Evolutionary conservation across 1,140 invertebrate genomes (phyloP), one percentile per base, ranked within the genome.

Genomic region (Dolichoris vasculosae): DNA sequence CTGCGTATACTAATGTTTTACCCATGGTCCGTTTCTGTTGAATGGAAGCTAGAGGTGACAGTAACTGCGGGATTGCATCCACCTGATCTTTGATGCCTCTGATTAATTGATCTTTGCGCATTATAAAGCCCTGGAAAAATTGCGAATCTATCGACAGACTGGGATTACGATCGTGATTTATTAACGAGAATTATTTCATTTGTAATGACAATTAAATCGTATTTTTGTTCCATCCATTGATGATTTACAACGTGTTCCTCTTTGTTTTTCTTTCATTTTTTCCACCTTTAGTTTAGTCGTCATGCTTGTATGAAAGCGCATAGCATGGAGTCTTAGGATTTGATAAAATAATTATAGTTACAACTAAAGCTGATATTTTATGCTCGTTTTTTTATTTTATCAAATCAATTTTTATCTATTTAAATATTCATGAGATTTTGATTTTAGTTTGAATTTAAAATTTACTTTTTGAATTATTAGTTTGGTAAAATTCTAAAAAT

Each of bases 181-280:
- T 81, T 75, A 75, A 81, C 32, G 43, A 78, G 76, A 81, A 85
- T 81, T 81, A 81, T 85, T 85, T 81, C 69, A 81, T 85, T 85
- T 76, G 67, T 76, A 81, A 85, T 85, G 69, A 85, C 84, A 81
- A 85, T 81, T 85, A 85, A 67, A 71, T 6, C 20, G n/a, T 43
- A n/a, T 46, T 26, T 20, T 20, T 30, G 67, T 11, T 46, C 20
- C 30, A 17, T 17, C 9, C 59, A 0, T 67, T 30, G 63, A 84
- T 84, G 83, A 85, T 85, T 80, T 80, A 80, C 26, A 64, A 85
- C 46, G 64, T n/a, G 59, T 63, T 55, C n/a, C 30, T 67, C 77
- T 69, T n/a, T 59, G 46, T 30, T 84, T 35, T 26, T 69, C 6
- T 13, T 67, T 69, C 3, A n/a, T 75, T 46, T 20, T 20, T 7